Base-by-base conservation (phyloP, 2,888 invertebrate species). In the Apotomis capreana region DNA sequence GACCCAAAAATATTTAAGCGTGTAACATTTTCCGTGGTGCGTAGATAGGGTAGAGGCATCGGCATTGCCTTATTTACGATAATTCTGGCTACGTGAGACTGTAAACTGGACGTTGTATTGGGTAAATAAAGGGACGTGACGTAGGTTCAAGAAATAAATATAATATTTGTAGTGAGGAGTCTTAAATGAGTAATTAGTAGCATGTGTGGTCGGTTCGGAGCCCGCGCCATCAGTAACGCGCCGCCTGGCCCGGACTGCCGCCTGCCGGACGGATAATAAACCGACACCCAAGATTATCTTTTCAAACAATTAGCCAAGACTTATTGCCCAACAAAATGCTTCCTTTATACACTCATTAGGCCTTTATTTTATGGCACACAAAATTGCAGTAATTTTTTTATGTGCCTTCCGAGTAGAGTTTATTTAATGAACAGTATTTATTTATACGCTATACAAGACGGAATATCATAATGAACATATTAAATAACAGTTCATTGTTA, bases 281-380 rank as follows among this genome's bases (percentile, higher is more conserved):
- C 88, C 87, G 83, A 82, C 85, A 84, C 86, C 80, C 70, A 60
- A 87, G 89, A 91, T 90, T 90, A 90, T 90, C 88, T 90, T 89
- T 89, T 87, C 87, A 87, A 89, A 90, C 89, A 89, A 90, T 90
- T 89, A 89, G 83, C 81, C 78, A 78, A 85, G 87, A 87, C 85
- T 88, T 88, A 89, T 87, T 86, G 86, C 86, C 80, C 83, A 74
- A 77, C 77, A 75, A 77, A 78, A 78, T 75, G 76, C 59, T 74
- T 75, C 74, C 74, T 75, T 75, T 72, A 72, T 72, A 72, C 72
- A 68, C 68, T 72, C 72, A 68, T 72, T 72, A 72, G 72, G 52
- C 72, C 52, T 72, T 71, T 52, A 61, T 70, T 71, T 71, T 71
- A 71, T 62, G 67, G 67, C 67, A 52, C 57, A 71, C 71, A 44